Conservation (phyloP, 2,888 invertebrate genomes). For the Liposcelis brunnea region DNA sequence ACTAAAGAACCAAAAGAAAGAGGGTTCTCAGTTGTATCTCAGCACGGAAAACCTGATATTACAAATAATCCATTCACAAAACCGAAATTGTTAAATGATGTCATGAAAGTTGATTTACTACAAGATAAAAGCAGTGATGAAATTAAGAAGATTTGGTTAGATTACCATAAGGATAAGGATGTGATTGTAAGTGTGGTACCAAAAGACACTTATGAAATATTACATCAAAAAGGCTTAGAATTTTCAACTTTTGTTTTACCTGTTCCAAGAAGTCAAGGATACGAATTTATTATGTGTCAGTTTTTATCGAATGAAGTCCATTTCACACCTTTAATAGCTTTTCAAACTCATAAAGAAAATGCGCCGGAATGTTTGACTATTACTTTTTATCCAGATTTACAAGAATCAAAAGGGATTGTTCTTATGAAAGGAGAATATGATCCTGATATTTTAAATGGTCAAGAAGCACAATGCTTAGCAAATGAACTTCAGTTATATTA, state of each 20-base stretch:
- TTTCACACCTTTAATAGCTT: conserved; percentile 70
- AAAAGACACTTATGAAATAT: conserved; percentile 35
- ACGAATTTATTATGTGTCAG: conserved; percentile 70
- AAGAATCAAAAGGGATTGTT: conserved; percentile 50
- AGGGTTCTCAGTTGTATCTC: neutral
- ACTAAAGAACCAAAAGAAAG: conserved; percentile 1
- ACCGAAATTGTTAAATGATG: conserved; percentile 35
- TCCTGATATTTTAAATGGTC: conserved; percentile 50
- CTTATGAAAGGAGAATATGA: conserved; percentile 79
- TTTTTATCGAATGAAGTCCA: conserved; percentile 54
- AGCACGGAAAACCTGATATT: conserved; percentile 4
- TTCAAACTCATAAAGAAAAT: conserved; percentile 72
- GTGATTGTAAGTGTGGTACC: conserved; percentile 59
- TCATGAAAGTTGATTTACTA: conserved; percentile 64
- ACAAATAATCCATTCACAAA: conserved; percentile 13
- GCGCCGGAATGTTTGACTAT: conserved; percentile 74
- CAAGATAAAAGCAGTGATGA: conserved; percentile 50
- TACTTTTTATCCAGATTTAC: conserved; percentile 59
- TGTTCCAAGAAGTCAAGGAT: conserved; percentile 63
- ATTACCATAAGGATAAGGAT: conserved; percentile 62
- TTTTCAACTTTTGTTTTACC: conserved; percentile 62
- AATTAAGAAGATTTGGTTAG: conserved; percentile 58
- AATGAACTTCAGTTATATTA: conserved; percentile 79
- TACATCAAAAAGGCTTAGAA: conserved; percentile 37
- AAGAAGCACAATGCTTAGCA: conserved; percentile 71